These are phyloP conservation scores for Autographa gamma DNA, from an alignment of 2,888 invertebrate genomes.

Conservation along the genomic window DNA sequence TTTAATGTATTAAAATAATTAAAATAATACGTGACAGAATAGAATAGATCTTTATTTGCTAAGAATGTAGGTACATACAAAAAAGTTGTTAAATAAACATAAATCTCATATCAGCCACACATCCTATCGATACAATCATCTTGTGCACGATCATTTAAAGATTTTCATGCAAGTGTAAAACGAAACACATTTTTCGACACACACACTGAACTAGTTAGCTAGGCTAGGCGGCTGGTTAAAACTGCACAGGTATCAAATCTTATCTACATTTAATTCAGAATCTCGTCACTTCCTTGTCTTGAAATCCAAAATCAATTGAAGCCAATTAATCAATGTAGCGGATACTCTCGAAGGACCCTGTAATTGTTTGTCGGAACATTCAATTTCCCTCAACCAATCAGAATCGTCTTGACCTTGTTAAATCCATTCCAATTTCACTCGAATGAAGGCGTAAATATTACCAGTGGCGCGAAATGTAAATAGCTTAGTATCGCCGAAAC, in stretches of 20 bases:
- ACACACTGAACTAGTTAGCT: too few species aligned
- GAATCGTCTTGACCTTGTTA: constrained; percentile 57
- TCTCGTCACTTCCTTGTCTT: neutral
- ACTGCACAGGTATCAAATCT: neutral
- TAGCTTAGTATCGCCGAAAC: constrained; percentile 56
- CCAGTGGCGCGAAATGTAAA: constrained; percentile 58
- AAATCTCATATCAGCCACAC: too few species aligned
- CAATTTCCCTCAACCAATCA: constrained; percentile 52
- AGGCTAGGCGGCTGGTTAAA: neutral
- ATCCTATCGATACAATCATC: constrained; percentile 11
- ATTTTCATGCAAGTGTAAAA: too few species aligned
- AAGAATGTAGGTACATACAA: too few species aligned
- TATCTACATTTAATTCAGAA: neutral
- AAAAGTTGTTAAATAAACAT: too few species aligned
- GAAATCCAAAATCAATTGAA: constrained; percentile 37
- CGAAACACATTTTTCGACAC: neutral
- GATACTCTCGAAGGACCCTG: constrained; percentile 32
- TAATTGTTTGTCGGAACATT: constrained; percentile 55
- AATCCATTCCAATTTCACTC: constrained; percentile 57
- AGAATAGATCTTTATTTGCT: too few species aligned
- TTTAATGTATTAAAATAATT: too few species aligned
- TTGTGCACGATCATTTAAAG: constrained; percentile 22
- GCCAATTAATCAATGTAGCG: constrained; percentile 50
- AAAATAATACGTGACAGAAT: too few species aligned
- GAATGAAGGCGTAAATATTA: constrained; percentile 58